Percentiles rank a stretch among this genome's conserved stretches.
Conservation (phyloP, 2,797 vertebrate genomes). For the Crax fasciolata region DNA sequence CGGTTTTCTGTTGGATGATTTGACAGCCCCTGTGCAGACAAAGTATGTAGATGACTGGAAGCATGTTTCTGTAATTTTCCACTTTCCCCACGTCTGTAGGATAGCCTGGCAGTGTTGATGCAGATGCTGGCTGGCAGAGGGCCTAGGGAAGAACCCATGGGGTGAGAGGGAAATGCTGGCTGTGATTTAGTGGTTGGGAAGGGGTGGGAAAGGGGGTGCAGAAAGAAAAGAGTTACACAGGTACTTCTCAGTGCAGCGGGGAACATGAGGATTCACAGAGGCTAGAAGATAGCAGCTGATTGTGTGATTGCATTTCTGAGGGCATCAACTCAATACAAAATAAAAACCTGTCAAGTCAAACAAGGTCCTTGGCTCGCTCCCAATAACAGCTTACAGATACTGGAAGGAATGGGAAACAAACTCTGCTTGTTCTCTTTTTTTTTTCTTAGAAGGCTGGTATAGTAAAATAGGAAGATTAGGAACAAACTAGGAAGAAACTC, state of each 20-base stretch:
- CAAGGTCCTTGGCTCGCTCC: neutral
- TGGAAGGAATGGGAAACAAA: neutral
- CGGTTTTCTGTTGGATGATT: neutral
- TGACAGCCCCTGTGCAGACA: neutral
- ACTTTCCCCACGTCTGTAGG: neutral
- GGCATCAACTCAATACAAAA: neutral
- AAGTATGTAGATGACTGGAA: constrained; percentile 23
- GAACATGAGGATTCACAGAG: neutral
- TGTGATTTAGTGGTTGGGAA: neutral
- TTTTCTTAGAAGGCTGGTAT: neutral
- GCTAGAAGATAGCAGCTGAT: neutral
- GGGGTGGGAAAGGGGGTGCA: neutral
- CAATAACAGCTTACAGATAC: neutral
- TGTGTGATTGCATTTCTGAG: neutral
- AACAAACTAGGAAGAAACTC: neutral
- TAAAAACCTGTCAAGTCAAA: neutral
- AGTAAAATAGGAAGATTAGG: neutral
- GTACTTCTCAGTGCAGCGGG: neutral
- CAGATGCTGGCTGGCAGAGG: neutral
- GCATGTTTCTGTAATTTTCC: constrained; percentile 46
- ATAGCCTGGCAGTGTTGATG: neutral
- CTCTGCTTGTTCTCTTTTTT: neutral
- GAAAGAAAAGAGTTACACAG: neutral
- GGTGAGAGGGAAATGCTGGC: neutral
- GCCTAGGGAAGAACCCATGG: neutral